These are phyloP conservation scores for Phenganax subtilis DNA, from an alignment of 92 coral and sea anemone species.

Conservation along the genomic window DNA sequence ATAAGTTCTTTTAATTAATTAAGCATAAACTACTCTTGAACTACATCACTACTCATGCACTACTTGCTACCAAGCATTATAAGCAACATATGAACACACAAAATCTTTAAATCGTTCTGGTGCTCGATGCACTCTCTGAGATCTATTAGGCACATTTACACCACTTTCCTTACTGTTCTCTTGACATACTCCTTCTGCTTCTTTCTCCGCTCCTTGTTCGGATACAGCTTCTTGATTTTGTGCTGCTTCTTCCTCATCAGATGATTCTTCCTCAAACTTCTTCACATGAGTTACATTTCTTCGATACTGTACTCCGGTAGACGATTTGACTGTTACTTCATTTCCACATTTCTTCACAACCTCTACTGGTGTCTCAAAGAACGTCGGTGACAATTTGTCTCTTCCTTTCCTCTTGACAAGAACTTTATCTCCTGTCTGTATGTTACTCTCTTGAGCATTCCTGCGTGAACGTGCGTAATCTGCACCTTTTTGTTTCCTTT, in stretches of 20 bases:
- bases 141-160: too few species aligned
- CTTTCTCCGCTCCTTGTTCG: too few species aligned
- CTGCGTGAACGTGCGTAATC: constrained; percentile 10
- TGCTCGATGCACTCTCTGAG: too few species aligned
- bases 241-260: neutral
- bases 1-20: too few species aligned
- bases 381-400: constrained; percentile 31
- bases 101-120: too few species aligned
- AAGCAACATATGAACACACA: too few species aligned
- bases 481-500: constrained; percentile 14
- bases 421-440: constrained; percentile 32
- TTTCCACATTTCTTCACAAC: constrained; percentile 19
- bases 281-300: constrained; percentile 31
- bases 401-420: neutral
- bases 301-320: constrained; percentile 26
- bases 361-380: constrained; percentile 1
- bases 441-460: neutral
- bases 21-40: too few species aligned
- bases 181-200: too few species aligned
- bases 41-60: too few species aligned
- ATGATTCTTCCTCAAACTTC: constrained; percentile 9
- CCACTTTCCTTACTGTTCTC: too few species aligned
- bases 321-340: constrained; percentile 5
- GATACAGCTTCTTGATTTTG: too few species aligned
- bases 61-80: too few species aligned